phyloP scores from a whole-genome alignment of 2,888 invertebrate species.

The Drosophila mulleri region DNA sequence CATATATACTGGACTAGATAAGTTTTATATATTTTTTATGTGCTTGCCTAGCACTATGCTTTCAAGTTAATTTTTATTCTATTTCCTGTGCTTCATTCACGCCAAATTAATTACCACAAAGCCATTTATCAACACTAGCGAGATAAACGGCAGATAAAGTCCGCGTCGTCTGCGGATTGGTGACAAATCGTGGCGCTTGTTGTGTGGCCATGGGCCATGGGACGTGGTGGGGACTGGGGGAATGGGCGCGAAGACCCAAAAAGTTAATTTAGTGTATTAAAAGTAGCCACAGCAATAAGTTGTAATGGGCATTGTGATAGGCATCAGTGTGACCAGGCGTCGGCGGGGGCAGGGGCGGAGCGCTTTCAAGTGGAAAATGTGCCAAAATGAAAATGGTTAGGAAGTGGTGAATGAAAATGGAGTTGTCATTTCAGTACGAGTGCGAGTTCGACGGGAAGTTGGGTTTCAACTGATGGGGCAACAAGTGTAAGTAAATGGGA shows the following conservation, averaged over 20 bases:
- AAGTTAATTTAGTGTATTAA: slow-evolving; percentile 77
- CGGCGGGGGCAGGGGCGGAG: background rate
- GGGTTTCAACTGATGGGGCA: slow-evolving; percentile 68
- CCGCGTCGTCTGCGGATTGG: slow-evolving; percentile 40
- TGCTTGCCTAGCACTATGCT: background rate
- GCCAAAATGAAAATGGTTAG: slow-evolving; percentile 28
- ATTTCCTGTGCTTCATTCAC: slow-evolving; percentile 59
- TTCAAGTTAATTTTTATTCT: slow-evolving; percentile 10
- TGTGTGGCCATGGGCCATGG: background rate
- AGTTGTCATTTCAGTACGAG: slow-evolving; percentile 52
- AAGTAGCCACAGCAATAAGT: slow-evolving; percentile 74
- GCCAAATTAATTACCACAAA: slow-evolving; percentile 74
- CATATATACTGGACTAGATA: too few species aligned
- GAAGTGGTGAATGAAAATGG: slow-evolving; percentile 37
- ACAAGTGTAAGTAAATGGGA: slow-evolving; percentile 68
- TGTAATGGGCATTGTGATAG: slow-evolving; percentile 67
- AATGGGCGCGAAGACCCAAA: slow-evolving; percentile 16
- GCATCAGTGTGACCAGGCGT: slow-evolving; percentile 39
- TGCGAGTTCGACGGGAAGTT: background rate
- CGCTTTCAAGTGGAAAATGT: slow-evolving; percentile 65
- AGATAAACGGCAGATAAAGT: slow-evolving; percentile 72
- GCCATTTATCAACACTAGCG: slow-evolving; percentile 67
- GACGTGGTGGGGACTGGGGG: background rate
- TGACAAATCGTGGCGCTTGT: slow-evolving; percentile 47
- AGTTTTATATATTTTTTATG: background rate